These are phyloP conservation scores for Cochlearius cochlearius DNA, from an alignment of 2,113 vertebrate genomes.

Conservation along the genomic window DNA sequence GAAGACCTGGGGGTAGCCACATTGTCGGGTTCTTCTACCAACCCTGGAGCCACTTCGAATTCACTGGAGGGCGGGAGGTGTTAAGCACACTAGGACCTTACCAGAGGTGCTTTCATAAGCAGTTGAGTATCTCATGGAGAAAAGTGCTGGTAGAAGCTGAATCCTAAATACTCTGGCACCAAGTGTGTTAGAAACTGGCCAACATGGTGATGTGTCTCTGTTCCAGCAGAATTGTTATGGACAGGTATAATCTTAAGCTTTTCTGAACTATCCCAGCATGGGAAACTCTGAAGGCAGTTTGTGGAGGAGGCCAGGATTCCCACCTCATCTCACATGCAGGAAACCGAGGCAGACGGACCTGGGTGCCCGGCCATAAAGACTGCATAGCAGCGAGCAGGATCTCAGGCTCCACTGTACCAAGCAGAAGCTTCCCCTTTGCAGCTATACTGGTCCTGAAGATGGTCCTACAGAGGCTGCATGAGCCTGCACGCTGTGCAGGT, in stretches of 20 bases:
- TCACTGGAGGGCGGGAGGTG: neutral
- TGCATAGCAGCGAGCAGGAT: neutral
- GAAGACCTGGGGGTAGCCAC: neutral
- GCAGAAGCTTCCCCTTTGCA: neutral
- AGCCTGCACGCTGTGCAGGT: neutral
- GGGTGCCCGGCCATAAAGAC: neutral
- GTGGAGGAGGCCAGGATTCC: neutral
- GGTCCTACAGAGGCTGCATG: neutral
- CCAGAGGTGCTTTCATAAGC: neutral
- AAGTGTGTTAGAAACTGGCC: neutral
- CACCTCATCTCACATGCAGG: neutral
- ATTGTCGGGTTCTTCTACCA: neutral
- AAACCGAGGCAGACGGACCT: neutral
- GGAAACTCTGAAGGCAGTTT: neutral
- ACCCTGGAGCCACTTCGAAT: neutral
- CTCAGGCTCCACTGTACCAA: neutral
- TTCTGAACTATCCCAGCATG: neutral
- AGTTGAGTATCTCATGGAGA: neutral
- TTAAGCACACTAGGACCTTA: neutral
- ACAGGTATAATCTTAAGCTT: neutral
- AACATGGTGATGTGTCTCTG: neutral
- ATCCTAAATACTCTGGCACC: neutral
- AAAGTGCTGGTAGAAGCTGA: neutral
- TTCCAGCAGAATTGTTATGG: neutral
- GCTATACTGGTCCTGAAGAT: neutral